Evolutionary conservation across 2,797 vertebrate genomes (phyloP).

Genomic region (Mallotus villosus): DNA sequence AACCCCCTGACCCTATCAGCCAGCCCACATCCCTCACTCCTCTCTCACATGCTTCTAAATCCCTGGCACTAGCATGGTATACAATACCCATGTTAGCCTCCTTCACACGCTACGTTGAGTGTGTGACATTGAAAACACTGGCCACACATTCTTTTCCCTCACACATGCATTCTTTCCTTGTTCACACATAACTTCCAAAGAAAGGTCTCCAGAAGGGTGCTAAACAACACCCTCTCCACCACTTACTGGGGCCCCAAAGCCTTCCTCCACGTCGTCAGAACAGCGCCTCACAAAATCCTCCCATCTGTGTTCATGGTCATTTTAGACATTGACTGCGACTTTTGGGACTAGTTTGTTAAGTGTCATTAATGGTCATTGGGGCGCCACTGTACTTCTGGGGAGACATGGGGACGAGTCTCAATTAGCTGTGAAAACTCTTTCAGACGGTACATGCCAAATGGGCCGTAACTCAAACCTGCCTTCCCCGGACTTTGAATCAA

Average conservation of each 20-base stretch:
- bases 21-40: conserved; percentile 43
- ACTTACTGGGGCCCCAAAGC: neutral
- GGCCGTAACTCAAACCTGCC: conserved; percentile 41
- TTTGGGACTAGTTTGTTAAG: conserved; percentile 46
- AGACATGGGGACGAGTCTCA: conserved; percentile 44
- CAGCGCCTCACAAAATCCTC: conserved; percentile 16
- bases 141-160: neutral
- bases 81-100: conserved; percentile 39
- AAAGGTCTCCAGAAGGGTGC: neutral
- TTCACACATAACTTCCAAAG: neutral
- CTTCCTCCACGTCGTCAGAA: neutral
- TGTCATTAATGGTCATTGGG: conserved; percentile 40
- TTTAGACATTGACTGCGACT: conserved; percentile 48
- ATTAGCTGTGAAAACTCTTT: conserved; percentile 60
- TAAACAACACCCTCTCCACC: neutral
- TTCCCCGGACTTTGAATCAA: neutral
- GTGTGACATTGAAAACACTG: neutral
- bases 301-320: conserved; percentile 5
- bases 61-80: conserved; percentile 47
- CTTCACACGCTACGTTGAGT: conserved; percentile 30
- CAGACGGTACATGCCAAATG: conserved; percentile 73
- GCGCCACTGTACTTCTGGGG: conserved; percentile 37
- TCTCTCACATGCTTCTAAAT: conserved; percentile 53
- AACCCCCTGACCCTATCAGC: conserved; percentile 54
- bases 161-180: neutral